Conservation (phyloP, 2,113 vertebrate species). For the Eubucco bourcierii region DNA sequence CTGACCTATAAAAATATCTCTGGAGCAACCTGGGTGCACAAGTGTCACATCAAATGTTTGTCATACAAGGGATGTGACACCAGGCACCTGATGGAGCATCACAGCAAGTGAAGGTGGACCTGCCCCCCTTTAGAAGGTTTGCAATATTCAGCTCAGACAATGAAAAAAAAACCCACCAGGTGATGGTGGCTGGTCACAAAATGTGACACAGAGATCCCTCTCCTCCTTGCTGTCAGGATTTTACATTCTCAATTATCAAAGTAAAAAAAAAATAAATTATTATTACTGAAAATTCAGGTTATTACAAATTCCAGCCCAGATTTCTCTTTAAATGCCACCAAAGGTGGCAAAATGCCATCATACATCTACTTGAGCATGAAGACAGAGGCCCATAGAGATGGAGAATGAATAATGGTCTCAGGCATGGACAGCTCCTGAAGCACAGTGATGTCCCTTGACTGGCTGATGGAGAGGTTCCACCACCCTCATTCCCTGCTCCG, state of each 20-base stretch:
- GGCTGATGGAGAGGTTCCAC: background rate
- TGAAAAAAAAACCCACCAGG: background rate
- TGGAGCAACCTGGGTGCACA: slow-evolving; percentile 57
- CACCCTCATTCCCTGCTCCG: accelerated
- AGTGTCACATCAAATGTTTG: slow-evolving; percentile 69
- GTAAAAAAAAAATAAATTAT: no score
- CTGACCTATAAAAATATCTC: slow-evolving; percentile 72
- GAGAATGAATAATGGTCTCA: accelerated
- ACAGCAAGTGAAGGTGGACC: background rate
- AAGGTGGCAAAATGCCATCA: background rate
- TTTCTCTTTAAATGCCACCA: background rate
- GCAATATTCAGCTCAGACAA: background rate
- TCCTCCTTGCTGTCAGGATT: background rate
- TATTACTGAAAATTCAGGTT: background rate
- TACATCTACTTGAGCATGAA: accelerated
- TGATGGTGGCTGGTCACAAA: background rate
- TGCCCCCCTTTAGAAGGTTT: background rate
- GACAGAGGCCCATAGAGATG: accelerated
- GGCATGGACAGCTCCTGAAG: background rate
- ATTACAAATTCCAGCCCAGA: accelerated
- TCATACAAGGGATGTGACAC: slow-evolving; percentile 44
- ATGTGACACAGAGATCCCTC: background rate
- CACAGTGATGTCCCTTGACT: background rate
- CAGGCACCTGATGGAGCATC: slow-evolving; percentile 26
- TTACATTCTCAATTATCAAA: accelerated